A percentile compares a stretch with the other conserved stretches of the same genome.
Evolutionary conservation across 1,140 invertebrate genomes (phyloP).

Genomic region (Chionoecetes opilio): DNA sequence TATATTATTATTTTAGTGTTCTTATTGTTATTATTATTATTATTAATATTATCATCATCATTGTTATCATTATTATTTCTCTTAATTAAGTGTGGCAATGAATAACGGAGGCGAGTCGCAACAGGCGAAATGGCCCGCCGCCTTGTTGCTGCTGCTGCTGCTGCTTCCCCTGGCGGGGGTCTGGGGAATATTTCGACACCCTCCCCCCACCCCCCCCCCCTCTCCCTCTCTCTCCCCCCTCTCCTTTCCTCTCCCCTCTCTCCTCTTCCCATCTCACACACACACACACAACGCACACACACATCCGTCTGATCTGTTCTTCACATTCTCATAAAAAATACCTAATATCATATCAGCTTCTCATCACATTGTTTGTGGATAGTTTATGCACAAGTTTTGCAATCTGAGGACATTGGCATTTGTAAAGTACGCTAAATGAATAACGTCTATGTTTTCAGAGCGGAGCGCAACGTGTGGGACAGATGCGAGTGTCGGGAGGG

Average conservation of each 20-base stretch:
- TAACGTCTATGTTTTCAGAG: background rate
- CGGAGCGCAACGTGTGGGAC: background rate
- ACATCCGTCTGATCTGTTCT: no score
- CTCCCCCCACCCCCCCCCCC: no score
- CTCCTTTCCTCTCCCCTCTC: no score
- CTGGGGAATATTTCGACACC: background rate
- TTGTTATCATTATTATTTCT: background rate
- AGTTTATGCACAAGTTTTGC: no score
- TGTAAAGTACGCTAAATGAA: background rate
- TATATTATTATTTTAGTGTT: no score
- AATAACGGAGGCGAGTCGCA: background rate
- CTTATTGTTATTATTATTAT: slow-evolving; percentile 2
- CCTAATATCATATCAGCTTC: no score
- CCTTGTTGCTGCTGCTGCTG: background rate
- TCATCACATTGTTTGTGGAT: no score
- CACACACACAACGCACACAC: no score
- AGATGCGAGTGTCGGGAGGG: background rate
- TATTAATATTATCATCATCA: background rate
- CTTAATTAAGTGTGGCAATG: background rate
- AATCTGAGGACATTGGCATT: background rate
- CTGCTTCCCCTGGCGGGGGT: background rate
- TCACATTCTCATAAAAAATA: no score
- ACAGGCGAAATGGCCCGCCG: background rate
- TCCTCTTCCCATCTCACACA: no score
- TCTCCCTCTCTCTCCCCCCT: no score